These are phyloP conservation scores for Hesperia comma DNA, from an alignment of 2,888 invertebrate species.

Conservation along the genomic window DNA sequence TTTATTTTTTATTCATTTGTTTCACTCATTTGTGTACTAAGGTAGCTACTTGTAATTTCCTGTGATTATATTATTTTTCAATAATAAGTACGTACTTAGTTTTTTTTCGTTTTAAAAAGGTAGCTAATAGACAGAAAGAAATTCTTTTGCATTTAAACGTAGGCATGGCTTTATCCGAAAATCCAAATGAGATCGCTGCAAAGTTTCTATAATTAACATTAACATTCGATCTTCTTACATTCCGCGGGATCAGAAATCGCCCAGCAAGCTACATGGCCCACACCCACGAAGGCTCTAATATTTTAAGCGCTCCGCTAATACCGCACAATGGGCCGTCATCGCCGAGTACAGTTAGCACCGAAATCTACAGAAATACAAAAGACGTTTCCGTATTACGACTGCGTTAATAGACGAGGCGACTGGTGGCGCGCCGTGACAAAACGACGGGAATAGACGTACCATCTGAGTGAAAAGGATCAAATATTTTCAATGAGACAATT, in stretches of 20 bases:
- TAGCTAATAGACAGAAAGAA: no score
- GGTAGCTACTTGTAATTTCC: no score
- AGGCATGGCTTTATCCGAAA: no score
- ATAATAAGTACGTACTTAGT: no score
- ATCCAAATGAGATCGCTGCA: no score
- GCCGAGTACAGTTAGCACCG: slow-evolving; percentile 63
- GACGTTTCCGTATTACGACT: slow-evolving; percentile 57
- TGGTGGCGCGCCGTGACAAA: slow-evolving; percentile 47
- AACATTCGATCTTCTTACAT: neutral
- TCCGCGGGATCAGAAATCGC: neutral
- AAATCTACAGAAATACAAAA: slow-evolving; percentile 57
- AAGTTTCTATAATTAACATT: neutral
- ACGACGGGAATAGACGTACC: neutral
- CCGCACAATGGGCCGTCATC: slow-evolving; percentile 52
- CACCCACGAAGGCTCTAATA: slow-evolving; percentile 66
- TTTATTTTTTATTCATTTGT: no score
- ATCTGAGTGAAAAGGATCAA: no score
- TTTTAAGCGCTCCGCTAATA: slow-evolving; percentile 74
- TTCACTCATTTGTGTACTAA: no score
- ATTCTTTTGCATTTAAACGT: no score
- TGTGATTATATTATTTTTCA: no score
- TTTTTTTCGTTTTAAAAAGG: no score
- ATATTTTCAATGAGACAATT: no score
- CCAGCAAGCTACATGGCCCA: slow-evolving; percentile 44
- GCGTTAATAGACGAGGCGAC: slow-evolving; percentile 67